Conservation (phyloP, 1,140 invertebrate species). For the Drosophila insularis region DNA sequence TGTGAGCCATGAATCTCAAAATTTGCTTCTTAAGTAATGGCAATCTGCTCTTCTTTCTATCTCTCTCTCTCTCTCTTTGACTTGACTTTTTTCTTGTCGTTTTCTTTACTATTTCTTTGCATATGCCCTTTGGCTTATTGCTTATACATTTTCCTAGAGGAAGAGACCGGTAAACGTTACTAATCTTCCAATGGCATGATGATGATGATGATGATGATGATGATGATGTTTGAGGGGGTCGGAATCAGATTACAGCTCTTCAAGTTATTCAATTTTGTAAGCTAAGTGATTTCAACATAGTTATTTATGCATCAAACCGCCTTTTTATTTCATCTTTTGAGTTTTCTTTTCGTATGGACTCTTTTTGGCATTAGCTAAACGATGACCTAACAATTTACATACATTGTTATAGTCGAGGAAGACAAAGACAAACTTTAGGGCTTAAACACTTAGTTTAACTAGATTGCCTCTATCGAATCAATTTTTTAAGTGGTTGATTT, state of each 20-base stretch:
- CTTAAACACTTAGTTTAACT: too few species aligned
- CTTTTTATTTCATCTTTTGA: slow-evolving; percentile 47
- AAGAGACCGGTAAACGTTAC: slow-evolving; percentile 55
- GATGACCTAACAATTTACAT: too few species aligned
- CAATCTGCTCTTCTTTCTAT: slow-evolving; percentile 56
- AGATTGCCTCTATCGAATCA: too few species aligned
- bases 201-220: not conserved
- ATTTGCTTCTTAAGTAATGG: slow-evolving; percentile 65
- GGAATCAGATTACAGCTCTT: not conserved
- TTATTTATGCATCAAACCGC: slow-evolving; percentile 46
- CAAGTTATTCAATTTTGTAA: slow-evolving; percentile 65
- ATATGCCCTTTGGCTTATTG: slow-evolving; percentile 62
- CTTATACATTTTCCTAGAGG: slow-evolving; percentile 26
- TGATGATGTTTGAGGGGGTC: not conserved
- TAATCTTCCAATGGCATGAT: slow-evolving; percentile 55
- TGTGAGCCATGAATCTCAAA: slow-evolving; percentile 56
- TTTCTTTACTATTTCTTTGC: slow-evolving; percentile 12
- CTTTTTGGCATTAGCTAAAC: not conserved
- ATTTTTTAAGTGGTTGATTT: too few species aligned
- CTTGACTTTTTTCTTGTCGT: not conserved
- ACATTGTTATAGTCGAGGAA: too few species aligned
- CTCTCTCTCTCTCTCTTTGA: not conserved
- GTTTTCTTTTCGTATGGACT: not conserved
- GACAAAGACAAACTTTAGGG: too few species aligned
- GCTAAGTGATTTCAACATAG: slow-evolving; percentile 67